Base-by-base conservation (phyloP, 2,113 vertebrate genomes). In the Apodemus sylvaticus region DNA sequence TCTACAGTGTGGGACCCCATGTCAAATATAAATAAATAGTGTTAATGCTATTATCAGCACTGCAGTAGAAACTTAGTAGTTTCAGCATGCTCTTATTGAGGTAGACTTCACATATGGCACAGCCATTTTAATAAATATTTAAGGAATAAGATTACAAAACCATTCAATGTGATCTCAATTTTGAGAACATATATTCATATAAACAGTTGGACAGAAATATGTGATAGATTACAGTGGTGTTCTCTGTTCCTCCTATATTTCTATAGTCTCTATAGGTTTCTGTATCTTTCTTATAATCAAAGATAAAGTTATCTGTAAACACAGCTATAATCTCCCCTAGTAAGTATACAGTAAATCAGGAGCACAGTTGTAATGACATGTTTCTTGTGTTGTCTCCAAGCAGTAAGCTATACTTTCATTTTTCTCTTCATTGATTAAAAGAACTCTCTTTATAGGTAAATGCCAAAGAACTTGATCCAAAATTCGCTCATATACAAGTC, bases 401-500 rank as follows among this genome's bases (percentile, higher is more conserved):
- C 51, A n/a, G 20, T 92, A 62, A 62, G 68, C 86, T 96, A 13
- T 78, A 64, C 39, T 31, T 53, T 31, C 8, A 96, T 96, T 97
- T 97, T 29, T 39, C 74, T 53, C 85, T 90, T 31, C 60, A 71
- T 55, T 94, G 12, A 91, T 68, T 5, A 34, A 68, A 68, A 68
- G 17, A 29, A 34, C 83, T 78, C 91, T 73, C 82, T 95, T 94
- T 39, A 5, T 96, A 99, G 99, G 99, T 99, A 13, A 99, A 99
- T 74, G 74, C 98, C 96, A 99, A 99, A 98, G 99, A 99, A 4
- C 99, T 99, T 94, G 99, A 99, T 96, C 97, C 99, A 8, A 99
- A 99, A 97, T 99, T 99, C 26, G 99, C 99, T 89, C 98, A 99
- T 92, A 98, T 99, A 95, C 99, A 99, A 99, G 99, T 99, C 96